Conservation (phyloP, 2,113 vertebrate species). For the Pollimyrus isidori region DNA sequence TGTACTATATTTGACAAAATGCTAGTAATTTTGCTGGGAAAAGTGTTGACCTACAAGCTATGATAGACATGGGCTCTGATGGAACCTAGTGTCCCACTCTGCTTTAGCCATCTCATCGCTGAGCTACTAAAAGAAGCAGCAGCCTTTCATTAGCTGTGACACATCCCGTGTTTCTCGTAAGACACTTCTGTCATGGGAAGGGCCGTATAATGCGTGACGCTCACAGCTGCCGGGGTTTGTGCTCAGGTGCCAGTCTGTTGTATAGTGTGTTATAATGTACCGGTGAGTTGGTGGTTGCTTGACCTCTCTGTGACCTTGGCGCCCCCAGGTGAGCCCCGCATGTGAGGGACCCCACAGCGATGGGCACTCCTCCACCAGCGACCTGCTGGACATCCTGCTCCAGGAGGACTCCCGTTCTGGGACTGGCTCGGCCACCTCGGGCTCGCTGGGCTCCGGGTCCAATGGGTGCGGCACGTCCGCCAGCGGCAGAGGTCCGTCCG, state of each 20-base stretch:
- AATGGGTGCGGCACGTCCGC: conserved; percentile 64
- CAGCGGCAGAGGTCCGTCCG: conserved; percentile 70
- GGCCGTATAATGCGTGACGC: neutral
- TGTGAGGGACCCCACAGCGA: conserved; percentile 57
- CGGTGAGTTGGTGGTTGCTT: neutral
- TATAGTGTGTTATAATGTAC: neutral
- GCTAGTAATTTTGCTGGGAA: neutral
- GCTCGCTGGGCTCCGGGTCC: conserved; percentile 65
- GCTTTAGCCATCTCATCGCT: neutral
- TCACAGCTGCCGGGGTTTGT: neutral
- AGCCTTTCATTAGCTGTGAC: neutral
- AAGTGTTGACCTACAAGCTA: neutral
- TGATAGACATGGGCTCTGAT: neutral
- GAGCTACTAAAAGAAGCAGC: neutral
- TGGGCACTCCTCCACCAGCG: conserved; percentile 71
- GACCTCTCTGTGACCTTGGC: neutral
- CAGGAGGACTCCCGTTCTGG: conserved; percentile 75
- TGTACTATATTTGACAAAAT: neutral
- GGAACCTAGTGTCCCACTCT: neutral
- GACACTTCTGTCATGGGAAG: neutral
- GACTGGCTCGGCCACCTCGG: conserved; percentile 73
- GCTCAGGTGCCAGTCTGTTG: neutral
- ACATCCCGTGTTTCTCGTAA: neutral
- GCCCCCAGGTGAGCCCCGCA: conserved; percentile 43
- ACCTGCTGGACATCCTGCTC: conserved; percentile 73